Evolutionary conservation across 2,797 vertebrate genomes (phyloP), one percentile per base, ranked within the genome.

Genomic region (Ptychobarbus kaznakovi): DNA sequence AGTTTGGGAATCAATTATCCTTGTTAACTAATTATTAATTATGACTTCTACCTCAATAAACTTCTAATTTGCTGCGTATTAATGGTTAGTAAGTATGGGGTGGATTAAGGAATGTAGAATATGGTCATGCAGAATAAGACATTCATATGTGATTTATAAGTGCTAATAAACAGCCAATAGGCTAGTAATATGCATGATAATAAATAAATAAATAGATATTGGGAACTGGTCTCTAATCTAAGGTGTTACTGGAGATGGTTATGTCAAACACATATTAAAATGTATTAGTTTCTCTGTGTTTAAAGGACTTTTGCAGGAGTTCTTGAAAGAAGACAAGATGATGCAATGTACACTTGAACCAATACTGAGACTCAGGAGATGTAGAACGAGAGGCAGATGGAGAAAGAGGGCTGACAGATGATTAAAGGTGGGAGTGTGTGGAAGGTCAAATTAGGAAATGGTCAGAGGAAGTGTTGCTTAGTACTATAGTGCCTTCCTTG

Each of bases 371-470:
- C 12, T 65, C 61, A 28, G 25, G 10, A 58, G 63, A 58, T 63
- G 5, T 22, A 86, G 8, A 7, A 44, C 11, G 22, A 65, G 42
- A 61, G 35, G 25, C 18, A 79, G 68, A 80, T 49, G 40, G 28
- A 79, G 9, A 25, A 38, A 32, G 16, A 18, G 25, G 13, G 6
- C 28, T 58, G 12, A 32, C 2, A 22, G 69, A 42, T 9, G 46
- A 73, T 58, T 49, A 81, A 66, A 40, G 63, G 38, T 61, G 49
- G 72, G 65, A 72, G 76, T 56, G 38, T 51, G 70, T 40, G 56
- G 79, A 76, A 56, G 56, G 73, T 25, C 87, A 85, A 66, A 76
- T 53, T 25, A 73, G 49, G 53, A 74, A 70, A 63, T 6, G 18
- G 25, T 20, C 46, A 66, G 51, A 79, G 13, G 56, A 79, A 42